Conservation (phyloP, 2,113 vertebrate genomes). For the Numenius arquata region DNA sequence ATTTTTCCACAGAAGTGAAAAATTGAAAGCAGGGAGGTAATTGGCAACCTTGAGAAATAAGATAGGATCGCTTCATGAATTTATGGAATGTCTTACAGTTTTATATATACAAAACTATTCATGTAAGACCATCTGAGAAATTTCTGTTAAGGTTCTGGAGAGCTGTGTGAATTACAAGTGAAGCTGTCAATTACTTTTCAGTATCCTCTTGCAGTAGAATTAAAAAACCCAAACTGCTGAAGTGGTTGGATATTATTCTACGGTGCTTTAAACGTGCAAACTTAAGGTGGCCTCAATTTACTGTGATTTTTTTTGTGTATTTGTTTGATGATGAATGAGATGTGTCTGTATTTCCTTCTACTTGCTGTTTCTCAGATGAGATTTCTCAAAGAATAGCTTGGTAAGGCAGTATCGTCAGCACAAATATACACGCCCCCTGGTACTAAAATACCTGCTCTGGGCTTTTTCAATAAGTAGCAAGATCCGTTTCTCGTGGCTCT, state of each 20-base stretch:
- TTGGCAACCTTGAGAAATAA: not conserved
- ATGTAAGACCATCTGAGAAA: not conserved
- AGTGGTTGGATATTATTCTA: not conserved
- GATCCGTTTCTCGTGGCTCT: not conserved
- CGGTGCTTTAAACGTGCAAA: not conserved
- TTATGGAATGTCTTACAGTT: not conserved
- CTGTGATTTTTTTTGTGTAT: not conserved
- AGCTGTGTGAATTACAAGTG: not conserved
- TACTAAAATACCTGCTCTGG: not conserved
- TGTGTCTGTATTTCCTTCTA: not conserved
- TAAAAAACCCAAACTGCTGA: not conserved
- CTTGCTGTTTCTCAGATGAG: not conserved
- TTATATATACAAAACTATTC: not conserved
- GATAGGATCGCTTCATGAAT: not conserved
- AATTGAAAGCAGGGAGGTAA: not conserved
- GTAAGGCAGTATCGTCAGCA: accelerated
- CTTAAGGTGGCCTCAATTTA: not conserved
- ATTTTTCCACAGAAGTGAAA: not conserved
- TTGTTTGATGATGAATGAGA: not conserved
- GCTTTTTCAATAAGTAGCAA: not conserved
- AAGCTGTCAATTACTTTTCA: not conserved
- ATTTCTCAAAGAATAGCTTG: not conserved
- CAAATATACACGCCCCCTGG: not conserved
- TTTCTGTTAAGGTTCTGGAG: not conserved
- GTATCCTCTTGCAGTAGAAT: not conserved